These are phyloP conservation scores for Pangasius krempfi DNA, from an alignment of 2,797 vertebrate genomes.

Conservation along the genomic window DNA sequence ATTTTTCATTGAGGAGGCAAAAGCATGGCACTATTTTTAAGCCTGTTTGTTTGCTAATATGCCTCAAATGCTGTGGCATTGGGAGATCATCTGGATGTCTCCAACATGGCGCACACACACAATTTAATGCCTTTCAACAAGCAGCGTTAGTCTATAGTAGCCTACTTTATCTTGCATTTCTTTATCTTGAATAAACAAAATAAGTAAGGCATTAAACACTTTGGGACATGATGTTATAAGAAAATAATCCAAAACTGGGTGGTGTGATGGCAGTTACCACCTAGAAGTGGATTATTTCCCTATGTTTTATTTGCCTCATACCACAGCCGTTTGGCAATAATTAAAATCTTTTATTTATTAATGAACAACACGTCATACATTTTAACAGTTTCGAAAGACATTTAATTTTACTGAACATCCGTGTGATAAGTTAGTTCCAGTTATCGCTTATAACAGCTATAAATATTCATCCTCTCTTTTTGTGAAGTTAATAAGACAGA, in stretches of 20 bases:
- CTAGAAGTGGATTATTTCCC: not conserved
- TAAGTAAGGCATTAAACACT: not conserved
- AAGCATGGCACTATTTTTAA: not conserved
- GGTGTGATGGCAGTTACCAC: not conserved
- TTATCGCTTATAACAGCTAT: not conserved
- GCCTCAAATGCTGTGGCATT: not conserved
- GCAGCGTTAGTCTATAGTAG: not conserved
- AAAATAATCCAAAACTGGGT: not conserved
- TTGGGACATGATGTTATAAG: not conserved
- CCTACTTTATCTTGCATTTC: not conserved
- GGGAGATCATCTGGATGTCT: not conserved
- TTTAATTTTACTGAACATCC: not conserved
- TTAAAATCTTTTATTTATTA: not conserved
- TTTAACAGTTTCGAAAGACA: not conserved
- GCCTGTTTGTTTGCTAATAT: not conserved
- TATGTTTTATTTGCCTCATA: not conserved
- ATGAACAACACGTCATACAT: not conserved
- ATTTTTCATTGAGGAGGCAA: not conserved
- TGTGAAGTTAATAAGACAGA: not conserved
- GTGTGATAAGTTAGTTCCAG: not conserved
- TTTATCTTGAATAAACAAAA: not conserved
- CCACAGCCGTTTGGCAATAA: not conserved
- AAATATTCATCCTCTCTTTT: not conserved
- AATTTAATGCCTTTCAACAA: not conserved
- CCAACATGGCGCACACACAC: no score